Evolutionary conservation across 2,888 invertebrate species (phyloP), one percentile per base, ranked within the genome.

Genomic region (Papilio elwesi): DNA sequence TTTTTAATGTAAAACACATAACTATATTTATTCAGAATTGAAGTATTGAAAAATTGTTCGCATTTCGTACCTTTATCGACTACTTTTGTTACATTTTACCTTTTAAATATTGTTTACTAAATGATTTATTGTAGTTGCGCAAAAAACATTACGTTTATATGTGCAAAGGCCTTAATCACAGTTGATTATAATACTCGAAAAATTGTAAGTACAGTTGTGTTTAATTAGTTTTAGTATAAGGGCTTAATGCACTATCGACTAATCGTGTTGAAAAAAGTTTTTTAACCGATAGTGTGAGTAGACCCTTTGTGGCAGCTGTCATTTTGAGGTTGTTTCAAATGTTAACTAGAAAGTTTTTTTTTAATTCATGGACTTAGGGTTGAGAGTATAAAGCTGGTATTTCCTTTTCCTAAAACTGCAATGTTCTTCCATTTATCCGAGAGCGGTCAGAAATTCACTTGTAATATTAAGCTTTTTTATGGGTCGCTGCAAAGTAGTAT

Each of bases 1-100:
- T 84, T 83, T 82, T 78, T 85, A 81, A 75, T 76, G 73, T 76
- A 74, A 76, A 74, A 55, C 7, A 63, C 7, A 63, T 13, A 66
- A 59, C 77, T 76, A 75, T 79, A 81, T 80, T 80, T 77, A 74
- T 73, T 75, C n/a, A 66, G 65, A 76, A 73, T 74, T 85, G 82
- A 81, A 78, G 59, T 67, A 57, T 71, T 77, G 74, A 74, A 13
- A 10, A 55, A n/a, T 6, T 36, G 10, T 55, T 26, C 12, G 36
- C 36, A 62, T 43, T 9, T 13, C 6, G n/a, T 10, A 59, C 43
- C 38, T n/a, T 62, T n/a, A 62, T 62, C 15, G 59, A 38, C n/a
- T 10, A 43, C 52, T 52, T 15, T 62, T 38, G 49, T 62, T 43
- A 43, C 8, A n/a, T 59, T 38, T 8, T 62, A 57, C 12, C 11